Percentiles rank a stretch among this genome's conserved stretches.
These are phyloP conservation scores for Dendrocopos noguchii DNA, from an alignment of 2,113 vertebrate species.

Conservation along the genomic window DNA sequence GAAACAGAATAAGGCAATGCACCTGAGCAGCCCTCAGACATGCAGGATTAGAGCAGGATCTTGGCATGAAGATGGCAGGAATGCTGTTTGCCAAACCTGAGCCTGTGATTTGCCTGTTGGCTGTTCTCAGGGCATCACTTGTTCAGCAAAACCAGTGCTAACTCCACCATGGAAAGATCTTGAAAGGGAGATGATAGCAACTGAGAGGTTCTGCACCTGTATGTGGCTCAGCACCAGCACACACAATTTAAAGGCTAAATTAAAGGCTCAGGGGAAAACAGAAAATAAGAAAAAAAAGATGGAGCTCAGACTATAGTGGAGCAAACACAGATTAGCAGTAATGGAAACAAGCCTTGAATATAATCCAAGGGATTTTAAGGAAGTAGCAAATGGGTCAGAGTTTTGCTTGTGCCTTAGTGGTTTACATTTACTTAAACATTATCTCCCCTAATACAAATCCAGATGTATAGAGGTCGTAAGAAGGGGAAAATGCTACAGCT, in stretches of 20 bases:
- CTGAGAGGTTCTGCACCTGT: neutral
- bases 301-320: neutral
- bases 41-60: neutral
- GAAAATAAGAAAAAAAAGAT: no score
- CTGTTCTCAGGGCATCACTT: neutral
- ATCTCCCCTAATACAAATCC: slow-evolving; percentile 49
- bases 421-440: slow-evolving; percentile 29
- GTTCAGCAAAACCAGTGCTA: neutral
- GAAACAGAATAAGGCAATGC: neutral
- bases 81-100: neutral
- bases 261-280: neutral
- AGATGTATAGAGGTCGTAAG: slow-evolving; percentile 49
- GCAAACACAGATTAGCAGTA: neutral
- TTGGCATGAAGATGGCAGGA: neutral
- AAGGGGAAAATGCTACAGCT: slow-evolving; percentile 48
- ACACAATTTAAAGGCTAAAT: neutral
- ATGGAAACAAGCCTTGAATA: slow-evolving; percentile 32
- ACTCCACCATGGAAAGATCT: neutral
- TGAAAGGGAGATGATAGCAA: neutral
- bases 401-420: neutral
- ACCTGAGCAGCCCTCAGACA: neutral
- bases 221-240: neutral
- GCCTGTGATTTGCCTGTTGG: neutral
- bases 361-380: slow-evolving; percentile 35
- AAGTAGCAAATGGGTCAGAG: slow-evolving; percentile 15